Conservation (phyloP, 2,797 vertebrate species). For the Acridotheres tristis region DNA sequence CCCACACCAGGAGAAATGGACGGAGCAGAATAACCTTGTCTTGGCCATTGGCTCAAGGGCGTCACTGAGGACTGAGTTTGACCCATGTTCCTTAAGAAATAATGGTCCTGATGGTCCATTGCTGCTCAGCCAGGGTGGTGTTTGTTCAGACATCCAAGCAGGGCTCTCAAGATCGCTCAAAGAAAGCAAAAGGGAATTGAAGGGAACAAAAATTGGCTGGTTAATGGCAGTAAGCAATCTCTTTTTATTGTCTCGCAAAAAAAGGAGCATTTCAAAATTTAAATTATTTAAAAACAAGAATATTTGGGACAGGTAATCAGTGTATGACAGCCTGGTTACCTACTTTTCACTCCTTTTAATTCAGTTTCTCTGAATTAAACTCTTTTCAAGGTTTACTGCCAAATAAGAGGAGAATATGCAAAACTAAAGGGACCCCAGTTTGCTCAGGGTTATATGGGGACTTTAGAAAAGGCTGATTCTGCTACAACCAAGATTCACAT, state of each 20-base stretch:
- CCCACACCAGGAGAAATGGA: accelerated
- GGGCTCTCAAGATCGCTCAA: accelerated
- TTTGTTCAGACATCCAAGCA: background rate
- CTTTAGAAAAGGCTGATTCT: background rate
- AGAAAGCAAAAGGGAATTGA: background rate
- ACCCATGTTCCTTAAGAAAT: background rate
- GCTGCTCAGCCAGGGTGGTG: background rate
- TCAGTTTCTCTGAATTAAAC: background rate
- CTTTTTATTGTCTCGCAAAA: background rate
- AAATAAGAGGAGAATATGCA: background rate
- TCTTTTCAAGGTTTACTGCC: background rate
- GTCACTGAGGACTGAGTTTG: background rate
- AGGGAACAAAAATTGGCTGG: background rate
- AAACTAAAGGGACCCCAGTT: background rate
- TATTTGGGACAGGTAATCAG: background rate
- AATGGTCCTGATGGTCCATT: background rate
- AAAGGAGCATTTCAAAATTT: background rate
- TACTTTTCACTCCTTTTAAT: background rate
- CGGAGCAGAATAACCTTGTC: background rate
- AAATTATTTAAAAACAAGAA: background rate
- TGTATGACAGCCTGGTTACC: background rate
- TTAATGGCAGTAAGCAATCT: background rate
- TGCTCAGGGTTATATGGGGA: background rate
- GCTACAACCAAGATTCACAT: background rate
- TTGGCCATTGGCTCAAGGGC: background rate